A percentile compares a stretch with the other conserved stretches of the same genome.
Evolutionary conservation across 2,797 vertebrate species (phyloP).

Genomic region (Meda fulgida): DNA sequence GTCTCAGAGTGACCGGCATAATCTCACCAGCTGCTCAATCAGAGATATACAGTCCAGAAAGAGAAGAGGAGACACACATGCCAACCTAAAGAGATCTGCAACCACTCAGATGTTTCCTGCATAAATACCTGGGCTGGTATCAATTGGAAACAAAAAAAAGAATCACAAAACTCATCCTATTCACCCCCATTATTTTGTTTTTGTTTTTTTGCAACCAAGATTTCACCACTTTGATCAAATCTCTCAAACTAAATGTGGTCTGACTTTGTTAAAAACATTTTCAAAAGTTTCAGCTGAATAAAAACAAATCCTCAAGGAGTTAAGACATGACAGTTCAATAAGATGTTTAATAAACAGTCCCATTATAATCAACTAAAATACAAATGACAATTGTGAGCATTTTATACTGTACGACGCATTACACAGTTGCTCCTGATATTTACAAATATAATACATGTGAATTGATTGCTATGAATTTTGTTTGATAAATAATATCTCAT

Average conservation of each 20-base stretch:
- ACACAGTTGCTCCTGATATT: background rate
- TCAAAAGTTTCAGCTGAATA: too few species aligned
- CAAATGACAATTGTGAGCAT: background rate
- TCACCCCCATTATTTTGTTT: background rate
- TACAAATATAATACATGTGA: background rate
- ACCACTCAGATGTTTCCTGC: background rate
- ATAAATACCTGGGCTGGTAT: background rate
- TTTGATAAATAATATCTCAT: background rate
- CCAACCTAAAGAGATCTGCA: background rate
- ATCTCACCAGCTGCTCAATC: slow-evolving; percentile 45
- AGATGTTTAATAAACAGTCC: background rate
- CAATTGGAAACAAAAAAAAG: slow-evolving; percentile 15
- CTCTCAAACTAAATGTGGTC: background rate
- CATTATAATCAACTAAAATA: background rate
- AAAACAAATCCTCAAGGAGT: background rate
- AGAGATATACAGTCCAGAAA: slow-evolving; percentile 28
- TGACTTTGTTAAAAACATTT: background rate
- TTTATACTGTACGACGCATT: background rate
- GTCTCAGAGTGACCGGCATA: slow-evolving; percentile 45
- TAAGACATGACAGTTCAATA: background rate
- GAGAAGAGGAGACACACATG: background rate
- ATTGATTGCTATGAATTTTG: background rate
- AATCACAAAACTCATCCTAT: background rate
- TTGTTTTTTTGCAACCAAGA: too few species aligned
- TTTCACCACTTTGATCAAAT: too few species aligned